Percentiles rank a stretch among this genome's conserved stretches.
Evolutionary conservation across 1,140 invertebrate genomes (phyloP).

Genomic region (Ceratoteleas bidentatus): DNA sequence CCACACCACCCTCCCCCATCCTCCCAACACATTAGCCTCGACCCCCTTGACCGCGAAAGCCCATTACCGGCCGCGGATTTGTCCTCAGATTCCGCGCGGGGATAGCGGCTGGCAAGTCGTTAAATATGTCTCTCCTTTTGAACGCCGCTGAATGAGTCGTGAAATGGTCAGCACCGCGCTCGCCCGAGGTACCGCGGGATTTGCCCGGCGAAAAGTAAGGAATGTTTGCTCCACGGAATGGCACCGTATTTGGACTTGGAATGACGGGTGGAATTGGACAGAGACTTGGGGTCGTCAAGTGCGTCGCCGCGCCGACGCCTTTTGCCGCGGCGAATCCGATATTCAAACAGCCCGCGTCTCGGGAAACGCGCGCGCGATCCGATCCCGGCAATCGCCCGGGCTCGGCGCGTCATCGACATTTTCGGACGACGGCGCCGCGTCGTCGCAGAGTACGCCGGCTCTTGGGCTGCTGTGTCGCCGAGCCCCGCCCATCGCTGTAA

Average conservation of each 20-base stretch:
- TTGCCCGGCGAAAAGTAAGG: slow-evolving; percentile 76
- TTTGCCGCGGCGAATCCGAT: slow-evolving; percentile 55
- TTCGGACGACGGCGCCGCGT: background rate
- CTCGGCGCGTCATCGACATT: no score
- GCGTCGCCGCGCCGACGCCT: slow-evolving; percentile 36
- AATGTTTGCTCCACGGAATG: slow-evolving; percentile 79
- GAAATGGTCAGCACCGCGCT: slow-evolving; percentile 78
- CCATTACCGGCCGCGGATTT: slow-evolving; percentile 52
- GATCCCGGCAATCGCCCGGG: no score
- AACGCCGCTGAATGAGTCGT: slow-evolving; percentile 75
- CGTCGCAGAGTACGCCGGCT: background rate
- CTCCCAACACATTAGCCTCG: no score
- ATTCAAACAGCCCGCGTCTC: slow-evolving; percentile 35
- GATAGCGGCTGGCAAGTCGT: slow-evolving; percentile 50
- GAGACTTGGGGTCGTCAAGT: slow-evolving; percentile 54
- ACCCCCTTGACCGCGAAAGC: no score
- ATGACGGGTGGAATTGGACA: slow-evolving; percentile 79
- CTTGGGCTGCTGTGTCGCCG: slow-evolving; percentile 32
- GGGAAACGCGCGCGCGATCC: background rate
- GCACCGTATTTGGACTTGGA: slow-evolving; percentile 79
- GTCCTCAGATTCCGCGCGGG: slow-evolving; percentile 26
- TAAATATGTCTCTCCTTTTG: slow-evolving; percentile 62
- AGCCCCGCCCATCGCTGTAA: slow-evolving; percentile 71
- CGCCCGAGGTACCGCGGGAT: slow-evolving; percentile 72
- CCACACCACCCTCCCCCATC: no score